These are phyloP conservation scores for Pogonophryne albipinna DNA, from an alignment of 2,797 vertebrate species.

Conservation along the genomic window DNA sequence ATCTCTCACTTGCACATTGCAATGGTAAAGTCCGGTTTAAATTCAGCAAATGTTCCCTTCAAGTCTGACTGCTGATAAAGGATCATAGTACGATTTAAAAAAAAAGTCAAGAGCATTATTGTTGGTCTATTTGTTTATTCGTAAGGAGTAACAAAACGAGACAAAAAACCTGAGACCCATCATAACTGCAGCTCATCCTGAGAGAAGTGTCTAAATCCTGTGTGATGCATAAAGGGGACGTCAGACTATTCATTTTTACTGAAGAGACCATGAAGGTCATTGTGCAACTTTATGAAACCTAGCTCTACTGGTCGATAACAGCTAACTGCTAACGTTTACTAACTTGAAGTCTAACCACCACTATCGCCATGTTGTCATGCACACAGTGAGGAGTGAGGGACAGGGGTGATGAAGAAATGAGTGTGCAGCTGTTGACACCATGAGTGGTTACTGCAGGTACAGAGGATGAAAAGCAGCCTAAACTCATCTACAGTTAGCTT, in stretches of 20 bases:
- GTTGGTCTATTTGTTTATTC: not conserved
- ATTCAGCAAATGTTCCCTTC: not conserved
- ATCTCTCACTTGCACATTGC: no score
- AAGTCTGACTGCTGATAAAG: not conserved
- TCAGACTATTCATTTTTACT: no score
- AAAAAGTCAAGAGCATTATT: not conserved
- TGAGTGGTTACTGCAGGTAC: conserved; percentile 69
- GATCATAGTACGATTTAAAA: not conserved
- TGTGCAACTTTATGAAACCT: no score
- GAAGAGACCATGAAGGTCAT: no score
- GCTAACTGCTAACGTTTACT: not conserved
- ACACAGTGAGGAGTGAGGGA: conserved; percentile 66
- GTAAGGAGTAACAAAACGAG: not conserved
- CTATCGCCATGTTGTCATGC: conserved; percentile 60
- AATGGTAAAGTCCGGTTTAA: no score
- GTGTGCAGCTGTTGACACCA: conserved; percentile 66
- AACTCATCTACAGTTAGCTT: conserved; percentile 68
- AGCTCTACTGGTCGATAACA: no score
- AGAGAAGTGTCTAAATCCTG: not conserved
- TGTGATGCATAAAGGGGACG: not conserved
- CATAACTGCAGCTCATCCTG: not conserved
- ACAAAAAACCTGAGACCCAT: not conserved
- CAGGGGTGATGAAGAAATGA: conserved; percentile 65
- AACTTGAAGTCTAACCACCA: not conserved
- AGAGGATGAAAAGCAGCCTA: conserved; percentile 80